Base-by-base conservation (phyloP, 2,888 invertebrate species). In the Melitaea athalia region DNA sequence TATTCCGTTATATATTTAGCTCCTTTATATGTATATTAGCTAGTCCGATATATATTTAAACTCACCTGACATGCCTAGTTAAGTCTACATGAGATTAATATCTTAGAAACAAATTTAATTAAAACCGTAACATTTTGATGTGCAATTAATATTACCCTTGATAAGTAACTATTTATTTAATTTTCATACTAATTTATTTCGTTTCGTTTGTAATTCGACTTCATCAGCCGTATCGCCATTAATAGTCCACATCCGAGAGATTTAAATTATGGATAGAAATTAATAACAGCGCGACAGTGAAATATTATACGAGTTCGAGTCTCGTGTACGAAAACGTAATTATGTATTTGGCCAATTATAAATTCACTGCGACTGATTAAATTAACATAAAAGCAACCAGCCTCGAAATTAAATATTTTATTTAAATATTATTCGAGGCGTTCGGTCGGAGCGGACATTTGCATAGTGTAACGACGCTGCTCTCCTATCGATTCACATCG, bases 401-500 rank as follows among this genome's bases (percentile, higher is more conserved):
- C 42, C 63, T 53, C 53, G 17, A 68, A 68, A 64, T 68, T 68
- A 64, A 68, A 64, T 68, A 68, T 63, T 63, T 43, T 52, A 68
- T 68, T 68, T 59, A 63, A 63, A 63, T 68, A 59, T 17, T 45
- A 49, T 67, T 52, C 59, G 59, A 42, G 50, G 59, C 64, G 64
- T 31, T 59, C 64, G 64, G n/a, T 60, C 43, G 42, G n/a, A 55
- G 33, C 42, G n/a, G 10, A n/a, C 45, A 61, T 59, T 62, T 59
- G 57, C 57, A 67, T 63, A 66, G 31, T 15, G 24, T 43, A 62
- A 45, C 45, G 31, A 52, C 31, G 52, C 33, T 43, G 5, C 15
- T 45, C 12, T 42, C 11, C 57, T 38, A 45, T 12, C 43, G 50
- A 15, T 31, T 60, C 31, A 5, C 57, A 15, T 57, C 15, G 8